Evolutionary conservation across 2,797 vertebrate species (phyloP).

Genomic region (Benthosema pterotum): DNA sequence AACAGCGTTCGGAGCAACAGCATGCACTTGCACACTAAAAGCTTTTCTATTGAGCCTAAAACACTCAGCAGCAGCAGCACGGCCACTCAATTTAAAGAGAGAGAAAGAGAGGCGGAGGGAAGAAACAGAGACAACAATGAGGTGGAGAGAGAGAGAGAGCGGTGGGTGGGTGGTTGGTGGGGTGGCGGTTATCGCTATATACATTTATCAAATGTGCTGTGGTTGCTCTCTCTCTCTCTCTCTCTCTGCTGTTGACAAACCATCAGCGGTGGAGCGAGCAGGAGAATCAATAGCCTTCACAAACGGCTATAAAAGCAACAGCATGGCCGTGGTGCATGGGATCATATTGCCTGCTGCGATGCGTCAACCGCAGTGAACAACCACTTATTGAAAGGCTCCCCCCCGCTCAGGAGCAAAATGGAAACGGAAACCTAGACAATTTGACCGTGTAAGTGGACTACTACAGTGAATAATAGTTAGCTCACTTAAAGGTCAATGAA

Average conservation of each 20-base stretch:
- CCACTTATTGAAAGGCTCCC: not conserved
- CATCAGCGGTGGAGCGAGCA: not conserved
- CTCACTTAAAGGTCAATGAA: too few species aligned
- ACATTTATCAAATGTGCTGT: conserved; percentile 19
- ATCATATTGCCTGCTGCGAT: conserved; percentile 3
- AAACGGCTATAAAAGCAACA: conserved; percentile 8
- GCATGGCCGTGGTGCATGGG: not conserved
- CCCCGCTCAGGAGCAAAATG: too few species aligned
- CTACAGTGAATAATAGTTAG: too few species aligned
- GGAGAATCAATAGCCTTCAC: conserved; percentile 9
- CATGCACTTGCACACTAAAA: conserved; percentile 43
- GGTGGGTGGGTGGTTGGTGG: too few species aligned
- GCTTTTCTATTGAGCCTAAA: conserved; percentile 54
- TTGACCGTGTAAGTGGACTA: too few species aligned
- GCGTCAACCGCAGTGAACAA: conserved; percentile 1
- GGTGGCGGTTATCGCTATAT: too few species aligned
- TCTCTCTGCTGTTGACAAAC: conserved; percentile 1
- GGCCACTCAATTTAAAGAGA: conserved; percentile 25
- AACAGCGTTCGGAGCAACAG: conserved; percentile 39
- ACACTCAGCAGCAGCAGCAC: conserved; percentile 35
- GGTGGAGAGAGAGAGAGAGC: not conserved
- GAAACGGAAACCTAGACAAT: too few species aligned
- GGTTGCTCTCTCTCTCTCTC: conserved; percentile 7
- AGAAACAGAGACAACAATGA: conserved; percentile 7
- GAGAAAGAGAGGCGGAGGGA: not conserved